Evolutionary conservation across 2,113 vertebrate species (phyloP).

Genomic region (Crotophaga sulcirostris): DNA sequence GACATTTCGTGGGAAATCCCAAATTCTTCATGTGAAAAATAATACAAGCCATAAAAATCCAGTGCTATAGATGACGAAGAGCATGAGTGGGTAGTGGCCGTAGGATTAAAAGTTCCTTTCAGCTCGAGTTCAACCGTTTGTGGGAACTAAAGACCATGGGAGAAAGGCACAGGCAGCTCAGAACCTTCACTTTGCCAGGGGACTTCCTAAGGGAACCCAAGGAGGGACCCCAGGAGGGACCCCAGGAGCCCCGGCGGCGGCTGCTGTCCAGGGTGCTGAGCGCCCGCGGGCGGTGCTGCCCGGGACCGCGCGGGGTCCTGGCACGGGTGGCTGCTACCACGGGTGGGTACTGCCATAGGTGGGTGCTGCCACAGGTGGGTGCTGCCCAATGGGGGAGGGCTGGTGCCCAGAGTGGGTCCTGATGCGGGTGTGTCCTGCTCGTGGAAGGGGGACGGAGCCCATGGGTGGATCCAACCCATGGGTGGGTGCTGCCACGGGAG

Average conservation of each 20-base stretch:
- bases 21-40: accelerated
- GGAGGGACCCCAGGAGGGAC: background rate
- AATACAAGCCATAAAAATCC: background rate
- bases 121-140: accelerated
- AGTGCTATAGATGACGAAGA: accelerated
- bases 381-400: too few relatives aligned
- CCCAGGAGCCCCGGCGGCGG: background rate
- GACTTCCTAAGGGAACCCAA: too few relatives aligned
- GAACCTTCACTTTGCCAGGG: accelerated
- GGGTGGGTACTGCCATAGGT: too few relatives aligned
- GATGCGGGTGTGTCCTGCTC: too few relatives aligned
- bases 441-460: too few relatives aligned
- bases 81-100: accelerated
- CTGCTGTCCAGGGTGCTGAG: slow-evolving; percentile 42
- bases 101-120: background rate
- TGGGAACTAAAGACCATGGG: background rate
- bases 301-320: too few relatives aligned
- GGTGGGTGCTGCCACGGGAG: too few relatives aligned
- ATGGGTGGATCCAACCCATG: too few relatives aligned
- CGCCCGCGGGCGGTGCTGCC: accelerated
- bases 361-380: too few relatives aligned
- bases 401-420: too few relatives aligned
- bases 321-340: too few relatives aligned
- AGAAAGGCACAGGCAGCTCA: background rate
- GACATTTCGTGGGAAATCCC: background rate